Evolutionary conservation across 2,888 invertebrate genomes (phyloP).

Genomic region (Lymantria monacha): DNA sequence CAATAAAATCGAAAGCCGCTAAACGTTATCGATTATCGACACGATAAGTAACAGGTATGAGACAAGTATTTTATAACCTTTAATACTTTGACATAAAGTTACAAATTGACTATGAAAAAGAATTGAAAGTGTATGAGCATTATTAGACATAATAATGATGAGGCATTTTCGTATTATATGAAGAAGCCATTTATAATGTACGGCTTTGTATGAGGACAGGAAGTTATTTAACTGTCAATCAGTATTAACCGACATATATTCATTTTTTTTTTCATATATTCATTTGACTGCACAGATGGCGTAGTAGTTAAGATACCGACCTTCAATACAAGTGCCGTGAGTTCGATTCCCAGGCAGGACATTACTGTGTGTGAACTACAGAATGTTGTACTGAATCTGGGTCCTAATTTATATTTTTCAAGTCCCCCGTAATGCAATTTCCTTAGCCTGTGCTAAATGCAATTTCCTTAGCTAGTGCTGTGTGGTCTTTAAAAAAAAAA

Average conservation of each 20-base stretch:
- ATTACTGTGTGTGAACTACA: no score
- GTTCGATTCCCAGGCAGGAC: no score
- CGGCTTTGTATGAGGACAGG: not conserved
- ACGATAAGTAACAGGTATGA: conserved; percentile 19
- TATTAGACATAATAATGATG: conserved; percentile 7
- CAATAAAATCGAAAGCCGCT: conserved; percentile 13
- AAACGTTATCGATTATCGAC: conserved; percentile 8
- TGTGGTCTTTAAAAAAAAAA: no score
- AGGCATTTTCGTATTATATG: conserved; percentile 1
- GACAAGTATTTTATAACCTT: conserved; percentile 19
- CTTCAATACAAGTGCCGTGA: no score
- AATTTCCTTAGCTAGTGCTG: no score
- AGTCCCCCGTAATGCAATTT: no score
- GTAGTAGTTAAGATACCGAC: no score
- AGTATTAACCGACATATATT: not conserved
- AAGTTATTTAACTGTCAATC: conserved; percentile 3
- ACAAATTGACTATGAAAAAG: conserved; percentile 15
- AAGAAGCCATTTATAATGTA: not conserved
- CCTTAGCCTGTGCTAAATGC: no score
- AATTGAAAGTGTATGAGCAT: not conserved
- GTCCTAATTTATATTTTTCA: no score
- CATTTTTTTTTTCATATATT: not conserved
- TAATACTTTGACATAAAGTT: conserved; percentile 24
- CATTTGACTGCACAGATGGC: no score
- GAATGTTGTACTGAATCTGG: no score